Evolutionary conservation across 2,888 invertebrate species (phyloP), one percentile per base, ranked within the genome.

Genomic region (Onthophagus sagittarius): DNA sequence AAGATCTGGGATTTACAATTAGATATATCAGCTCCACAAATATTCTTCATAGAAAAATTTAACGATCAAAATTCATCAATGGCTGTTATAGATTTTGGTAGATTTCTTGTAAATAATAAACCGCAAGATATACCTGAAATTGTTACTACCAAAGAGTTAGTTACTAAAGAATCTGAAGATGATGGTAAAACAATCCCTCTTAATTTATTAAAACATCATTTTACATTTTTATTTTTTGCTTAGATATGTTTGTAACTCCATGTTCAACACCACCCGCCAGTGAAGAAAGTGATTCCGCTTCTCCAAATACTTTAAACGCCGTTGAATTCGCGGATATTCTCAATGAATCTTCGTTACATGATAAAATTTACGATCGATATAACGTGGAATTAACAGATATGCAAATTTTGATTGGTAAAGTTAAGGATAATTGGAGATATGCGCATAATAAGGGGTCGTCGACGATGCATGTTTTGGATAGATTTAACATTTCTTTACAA

Each of bases 1-100:
- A 90, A 91, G 15, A 90, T 91, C 13, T 97, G 97, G 97, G 94
- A 95, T 77, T 87, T 98, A 76, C 92, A 95, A 82, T 88, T 98
- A 78, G 96, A 98, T 84, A 94, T 98, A 77, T 94, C 94, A 3
- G 97, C 98, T 0, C 98, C 98, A 0, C 96, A 97, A 84, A 94
- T 98, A 77, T 90, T 97, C 79, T 89, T 97, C 77, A 94, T 96
- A 63, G 96, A 97, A 83, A 90, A 92, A 81, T 92, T 94, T 83
- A 88, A 88, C 70, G 92, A 93, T 79, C 89, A 90, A 72, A 93
- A 92, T 82, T 91, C 93, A 0, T 88, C 92, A 7, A 91, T 95
- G 79, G 90, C 97, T 71, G 92, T 98, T 69, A 90, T 96, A 72
- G 98, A 98, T 87, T 94, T 98, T 83, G 98, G 98, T 11, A 90